Evolutionary conservation across 2,888 invertebrate genomes (phyloP).

Genomic region (Pseudanteris insignis): DNA sequence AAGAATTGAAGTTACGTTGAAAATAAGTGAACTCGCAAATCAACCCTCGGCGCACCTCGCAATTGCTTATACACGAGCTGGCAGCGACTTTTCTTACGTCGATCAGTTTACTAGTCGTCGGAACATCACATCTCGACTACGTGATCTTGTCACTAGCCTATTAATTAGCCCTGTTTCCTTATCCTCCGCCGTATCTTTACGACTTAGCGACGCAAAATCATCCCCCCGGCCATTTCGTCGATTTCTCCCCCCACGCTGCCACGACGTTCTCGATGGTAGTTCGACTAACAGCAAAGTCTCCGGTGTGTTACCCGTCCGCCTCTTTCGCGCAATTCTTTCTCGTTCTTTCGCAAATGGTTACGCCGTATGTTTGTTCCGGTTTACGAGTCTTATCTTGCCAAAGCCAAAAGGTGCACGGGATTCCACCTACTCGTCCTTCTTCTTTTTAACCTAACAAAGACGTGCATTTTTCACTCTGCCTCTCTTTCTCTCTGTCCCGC

Average conservation of each 20-base stretch:
- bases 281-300: slow-evolving; percentile 16
- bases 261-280: slow-evolving; percentile 18
- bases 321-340: slow-evolving; percentile 30
- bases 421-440: slow-evolving; percentile 9
- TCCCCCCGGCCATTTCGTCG: slow-evolving; percentile 25
- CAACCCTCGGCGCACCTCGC: no score
- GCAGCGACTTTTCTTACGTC: slow-evolving; percentile 45
- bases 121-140: slow-evolving; percentile 39
- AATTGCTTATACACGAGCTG: slow-evolving; percentile 29
- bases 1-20: no score
- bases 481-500: no score
- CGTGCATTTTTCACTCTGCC: no score
- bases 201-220: no score
- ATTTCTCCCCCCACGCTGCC: slow-evolving; percentile 11
- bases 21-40: no score
- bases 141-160: slow-evolving; percentile 50
- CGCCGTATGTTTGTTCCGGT: slow-evolving; percentile 47
- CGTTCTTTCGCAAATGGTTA: slow-evolving; percentile 43
- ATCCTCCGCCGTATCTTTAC: slow-evolving; percentile 21
- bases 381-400: slow-evolving; percentile 42
- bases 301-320: slow-evolving; percentile 20
- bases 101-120: slow-evolving; percentile 37
- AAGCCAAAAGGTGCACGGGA: slow-evolving; percentile 27
- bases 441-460: no score
- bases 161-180: slow-evolving; percentile 43